These are phyloP conservation scores for Aulostomus chinensis DNA, from an alignment of 2,797 vertebrate species.

Conservation along the genomic window DNA sequence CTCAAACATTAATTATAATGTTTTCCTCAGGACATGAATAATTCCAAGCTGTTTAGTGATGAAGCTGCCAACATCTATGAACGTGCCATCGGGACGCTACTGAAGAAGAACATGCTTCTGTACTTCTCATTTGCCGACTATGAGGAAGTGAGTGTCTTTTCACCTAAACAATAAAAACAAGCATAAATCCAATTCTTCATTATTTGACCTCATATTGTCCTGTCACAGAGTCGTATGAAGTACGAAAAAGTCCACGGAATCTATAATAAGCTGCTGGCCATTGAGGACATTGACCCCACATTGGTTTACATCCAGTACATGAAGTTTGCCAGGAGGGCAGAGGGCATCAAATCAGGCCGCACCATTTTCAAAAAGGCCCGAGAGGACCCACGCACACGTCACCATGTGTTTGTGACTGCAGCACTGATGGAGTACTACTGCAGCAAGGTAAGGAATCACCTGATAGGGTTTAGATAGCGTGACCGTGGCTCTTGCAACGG, in stretches of 20 bases:
- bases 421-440: conserved; percentile 99
- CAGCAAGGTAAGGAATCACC: conserved; percentile 87
- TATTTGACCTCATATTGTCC: too few species aligned
- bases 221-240: conserved; percentile 95
- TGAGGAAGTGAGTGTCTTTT: conserved; percentile 88
- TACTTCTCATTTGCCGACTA: conserved; percentile 99
- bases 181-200: background rate
- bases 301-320: conserved; percentile 99
- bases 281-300: conserved; percentile 76
- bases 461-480: accelerated
- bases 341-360: conserved; percentile 97
- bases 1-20: background rate
- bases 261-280: conserved; percentile 87
- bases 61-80: conserved; percentile 99
- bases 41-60: conserved; percentile 97
- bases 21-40: conserved; percentile 94
- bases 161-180: accelerated
- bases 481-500: background rate
- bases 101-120: conserved; percentile 99
- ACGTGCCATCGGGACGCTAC: conserved; percentile 96
- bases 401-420: conserved; percentile 97
- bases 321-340: conserved; percentile 98
- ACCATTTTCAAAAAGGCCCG: conserved; percentile 98
- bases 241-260: conserved; percentile 98
- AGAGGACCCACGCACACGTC: conserved; percentile 93